Percentiles rank a stretch among this genome's conserved stretches.
Conservation (phyloP, 1,140 invertebrate species). For the Trinorchestia longiramus region DNA sequence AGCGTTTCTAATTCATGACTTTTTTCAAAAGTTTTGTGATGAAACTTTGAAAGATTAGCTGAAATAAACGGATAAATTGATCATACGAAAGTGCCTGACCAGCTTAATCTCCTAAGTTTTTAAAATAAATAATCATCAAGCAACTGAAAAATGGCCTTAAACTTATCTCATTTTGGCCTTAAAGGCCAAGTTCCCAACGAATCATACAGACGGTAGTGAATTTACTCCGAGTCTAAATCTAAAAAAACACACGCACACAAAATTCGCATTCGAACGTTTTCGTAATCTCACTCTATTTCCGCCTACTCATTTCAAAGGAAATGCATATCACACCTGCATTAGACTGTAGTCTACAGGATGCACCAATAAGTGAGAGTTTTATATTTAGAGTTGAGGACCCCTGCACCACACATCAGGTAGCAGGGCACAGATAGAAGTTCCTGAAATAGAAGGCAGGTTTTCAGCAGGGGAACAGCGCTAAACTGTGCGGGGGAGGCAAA, state of each 20-base stretch:
- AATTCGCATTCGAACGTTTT: background rate
- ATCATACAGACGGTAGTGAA: background rate
- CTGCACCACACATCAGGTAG: background rate
- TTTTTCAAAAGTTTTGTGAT: no score
- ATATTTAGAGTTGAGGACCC: background rate
- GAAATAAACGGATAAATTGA: background rate
- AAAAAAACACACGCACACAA: background rate
- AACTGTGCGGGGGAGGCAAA: no score
- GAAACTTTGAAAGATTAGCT: background rate
- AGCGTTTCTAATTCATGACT: no score
- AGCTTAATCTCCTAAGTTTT: background rate
- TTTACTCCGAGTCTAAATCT: no score
- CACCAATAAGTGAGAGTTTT: background rate
- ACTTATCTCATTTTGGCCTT: background rate
- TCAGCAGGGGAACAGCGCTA: no score
- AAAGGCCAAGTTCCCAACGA: background rate
- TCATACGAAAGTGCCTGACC: background rate
- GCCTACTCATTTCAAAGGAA: background rate
- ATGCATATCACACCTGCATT: background rate
- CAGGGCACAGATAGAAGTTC: background rate
- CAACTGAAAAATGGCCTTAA: background rate
- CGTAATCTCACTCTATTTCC: background rate
- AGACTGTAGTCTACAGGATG: background rate
- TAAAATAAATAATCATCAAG: background rate
- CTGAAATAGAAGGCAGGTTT: no score